phyloP scores from a whole-genome alignment of 23 tunicate genomes.

The Ciona savignyi region DNA sequence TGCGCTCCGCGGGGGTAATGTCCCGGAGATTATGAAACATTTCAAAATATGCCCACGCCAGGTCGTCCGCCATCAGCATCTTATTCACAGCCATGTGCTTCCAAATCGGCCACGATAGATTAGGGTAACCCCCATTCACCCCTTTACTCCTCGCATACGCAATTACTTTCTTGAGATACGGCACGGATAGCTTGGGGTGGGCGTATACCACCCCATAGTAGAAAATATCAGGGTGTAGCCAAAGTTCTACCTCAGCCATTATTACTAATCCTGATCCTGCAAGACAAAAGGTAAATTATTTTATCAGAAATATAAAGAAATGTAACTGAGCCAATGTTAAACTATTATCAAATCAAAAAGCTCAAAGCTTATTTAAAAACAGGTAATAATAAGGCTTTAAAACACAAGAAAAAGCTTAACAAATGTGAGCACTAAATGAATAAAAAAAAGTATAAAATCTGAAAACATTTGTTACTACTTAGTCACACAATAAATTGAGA shows the following conservation, averaged over 20 bases:
- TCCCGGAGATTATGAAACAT: conserved; percentile 37
- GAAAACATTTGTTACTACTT: too few relatives aligned
- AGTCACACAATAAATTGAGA: too few relatives aligned
- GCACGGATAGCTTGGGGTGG: conserved; percentile 57
- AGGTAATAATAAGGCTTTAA: too few relatives aligned
- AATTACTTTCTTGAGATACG: conserved; percentile 73
- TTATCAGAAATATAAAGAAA: too few relatives aligned
- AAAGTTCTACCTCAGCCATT: conserved; percentile 17
- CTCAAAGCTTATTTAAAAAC: too few relatives aligned
- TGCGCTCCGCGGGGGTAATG: conserved; percentile 39
- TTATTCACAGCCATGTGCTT: conserved; percentile 92
- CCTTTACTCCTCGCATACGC: conserved; percentile 72
- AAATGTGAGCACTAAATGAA: too few relatives aligned
- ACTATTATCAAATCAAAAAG: too few relatives aligned
- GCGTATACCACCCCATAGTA: conserved; percentile 65
- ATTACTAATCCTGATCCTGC: too few relatives aligned
- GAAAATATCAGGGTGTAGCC: conserved; percentile 72
- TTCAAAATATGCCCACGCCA: conserved; percentile 85
- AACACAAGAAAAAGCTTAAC: too few relatives aligned
- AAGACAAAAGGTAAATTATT: too few relatives aligned
- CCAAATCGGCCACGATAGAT: conserved; percentile 73
- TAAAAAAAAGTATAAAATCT: too few relatives aligned
- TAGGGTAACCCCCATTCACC: conserved; percentile 80
- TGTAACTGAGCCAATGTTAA: too few relatives aligned
- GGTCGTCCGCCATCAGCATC: conserved; percentile 68